Evolutionary conservation across 1,140 invertebrate genomes (phyloP), one percentile per base, ranked within the genome.

Genomic region (Bombus terrestris): DNA sequence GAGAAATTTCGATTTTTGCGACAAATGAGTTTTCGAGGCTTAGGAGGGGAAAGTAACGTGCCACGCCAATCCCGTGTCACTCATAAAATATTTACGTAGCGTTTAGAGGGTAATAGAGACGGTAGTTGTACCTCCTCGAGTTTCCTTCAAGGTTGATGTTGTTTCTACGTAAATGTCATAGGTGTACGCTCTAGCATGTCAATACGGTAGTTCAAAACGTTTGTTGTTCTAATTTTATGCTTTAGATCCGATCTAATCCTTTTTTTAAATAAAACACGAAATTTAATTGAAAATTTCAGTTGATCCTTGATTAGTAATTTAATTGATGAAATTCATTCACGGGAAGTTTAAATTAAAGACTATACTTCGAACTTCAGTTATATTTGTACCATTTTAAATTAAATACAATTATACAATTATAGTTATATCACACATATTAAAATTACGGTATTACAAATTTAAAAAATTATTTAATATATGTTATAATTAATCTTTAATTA

Each of bases 81-180:
- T 71, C 47, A 28, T 81, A 37, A 81, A 73, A 62, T 81, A 81
- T 81, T 81, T 59, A 81, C 25, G 18, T 37, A 73, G 8, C 53
- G 9, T 73, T 73, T 73, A 18, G 28, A 81, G 43, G 43, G 66
- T 71, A 64, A 39, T 81, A 64, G 37, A 39, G 1, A 41, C 28
- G 28, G 13, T 76, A n/a, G 32, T 59, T 47, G 12, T 32, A 13
- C 8, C 43, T 53, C 5, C 25, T 25, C n/a, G 28, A 73, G 43
- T 4, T 53, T 66, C 5, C 35, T 37, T 68, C 78, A 80, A 80
- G 78, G 64, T 80, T 80, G 32, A n/a, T 43, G 25, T 69, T 41
- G n/a, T 62, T 41, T 64, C 59, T 18, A 32, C 18, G 22, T 66
- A 79, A 79, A 66, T 47, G n/a, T 66, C 62, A 62, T 6, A 35